phyloP scores from a whole-genome alignment of 2,113 vertebrate species.

The Australoheros scitulus region DNA sequence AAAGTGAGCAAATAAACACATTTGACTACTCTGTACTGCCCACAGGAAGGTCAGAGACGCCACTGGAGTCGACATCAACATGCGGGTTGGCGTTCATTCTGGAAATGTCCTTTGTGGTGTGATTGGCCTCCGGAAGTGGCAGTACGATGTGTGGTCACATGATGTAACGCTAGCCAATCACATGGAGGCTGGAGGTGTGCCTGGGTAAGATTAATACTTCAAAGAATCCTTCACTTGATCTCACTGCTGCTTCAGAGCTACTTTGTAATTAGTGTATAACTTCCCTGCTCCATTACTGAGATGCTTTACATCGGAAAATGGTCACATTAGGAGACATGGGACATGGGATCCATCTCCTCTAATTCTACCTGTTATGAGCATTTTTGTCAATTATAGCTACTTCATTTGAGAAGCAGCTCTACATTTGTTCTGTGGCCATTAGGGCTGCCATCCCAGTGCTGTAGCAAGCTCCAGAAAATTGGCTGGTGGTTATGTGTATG shows the following conservation, averaged over 20 bases:
- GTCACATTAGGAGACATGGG: neutral
- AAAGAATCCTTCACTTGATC: neutral
- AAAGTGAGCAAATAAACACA: neutral
- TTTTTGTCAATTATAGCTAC: constrained; percentile 39
- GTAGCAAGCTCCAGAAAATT: constrained; percentile 48
- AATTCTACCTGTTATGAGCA: constrained; percentile 22
- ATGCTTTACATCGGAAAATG: neutral
- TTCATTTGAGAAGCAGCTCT: constrained; percentile 40
- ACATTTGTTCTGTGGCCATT: constrained; percentile 36
- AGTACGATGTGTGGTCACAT: constrained; percentile 99
- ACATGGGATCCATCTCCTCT: neutral
- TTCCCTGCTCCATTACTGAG: neutral
- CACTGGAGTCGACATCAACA: constrained; percentile 95
- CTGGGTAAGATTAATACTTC: constrained; percentile 84
- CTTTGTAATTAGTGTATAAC: neutral
- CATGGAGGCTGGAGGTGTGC: constrained; percentile 98
- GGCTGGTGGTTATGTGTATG: constrained; percentile 27
- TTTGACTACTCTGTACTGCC: neutral
- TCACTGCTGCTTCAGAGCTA: neutral
- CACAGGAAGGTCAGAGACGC: constrained; percentile 94
- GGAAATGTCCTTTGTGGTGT: constrained; percentile 97
- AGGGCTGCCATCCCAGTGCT: constrained; percentile 3
- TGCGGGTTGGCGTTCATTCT: constrained; percentile 97
- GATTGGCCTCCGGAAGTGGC: constrained; percentile 98
- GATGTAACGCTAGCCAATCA: constrained; percentile 98